Conservation (phyloP, 2,113 vertebrate genomes). For the Monopterus albus region DNA sequence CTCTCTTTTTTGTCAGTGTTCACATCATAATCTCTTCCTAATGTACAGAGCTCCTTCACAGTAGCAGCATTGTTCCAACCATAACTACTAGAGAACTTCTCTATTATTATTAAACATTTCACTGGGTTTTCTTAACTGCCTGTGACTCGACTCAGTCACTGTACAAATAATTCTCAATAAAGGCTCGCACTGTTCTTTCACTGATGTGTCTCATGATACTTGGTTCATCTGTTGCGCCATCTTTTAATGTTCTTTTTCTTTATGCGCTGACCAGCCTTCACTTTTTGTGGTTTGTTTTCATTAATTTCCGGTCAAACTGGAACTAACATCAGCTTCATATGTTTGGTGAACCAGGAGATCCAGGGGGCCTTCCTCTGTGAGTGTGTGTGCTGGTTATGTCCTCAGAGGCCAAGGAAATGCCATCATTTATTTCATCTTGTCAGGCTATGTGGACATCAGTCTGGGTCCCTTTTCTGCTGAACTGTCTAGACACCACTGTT, state of each 20-base stretch:
- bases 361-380: constrained; percentile 4
- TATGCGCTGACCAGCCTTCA: background rate
- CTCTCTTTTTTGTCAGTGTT: too few species aligned
- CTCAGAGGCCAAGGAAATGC: background rate
- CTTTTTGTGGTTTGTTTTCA: constrained; percentile 12
- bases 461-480: background rate
- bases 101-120: background rate
- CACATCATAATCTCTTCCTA: too few species aligned
- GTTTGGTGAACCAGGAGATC: constrained; percentile 1
- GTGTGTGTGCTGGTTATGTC: background rate
- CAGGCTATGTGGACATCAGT: constrained; percentile 16
- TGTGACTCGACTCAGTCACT: background rate
- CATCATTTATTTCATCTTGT: background rate
- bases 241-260: background rate
- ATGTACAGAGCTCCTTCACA: too few species aligned
- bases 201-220: background rate
- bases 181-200: constrained; percentile 1
- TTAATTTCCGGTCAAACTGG: background rate
- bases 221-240: background rate
- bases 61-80: background rate
- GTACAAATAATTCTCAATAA: constrained; percentile 14
- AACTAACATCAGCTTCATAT: constrained; percentile 5
- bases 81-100: background rate
- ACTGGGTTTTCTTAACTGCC: background rate
- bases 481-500: constrained; percentile 46